phyloP scores from a whole-genome alignment of 2,888 invertebrate genomes.

The Campoletis raptor region DNA sequence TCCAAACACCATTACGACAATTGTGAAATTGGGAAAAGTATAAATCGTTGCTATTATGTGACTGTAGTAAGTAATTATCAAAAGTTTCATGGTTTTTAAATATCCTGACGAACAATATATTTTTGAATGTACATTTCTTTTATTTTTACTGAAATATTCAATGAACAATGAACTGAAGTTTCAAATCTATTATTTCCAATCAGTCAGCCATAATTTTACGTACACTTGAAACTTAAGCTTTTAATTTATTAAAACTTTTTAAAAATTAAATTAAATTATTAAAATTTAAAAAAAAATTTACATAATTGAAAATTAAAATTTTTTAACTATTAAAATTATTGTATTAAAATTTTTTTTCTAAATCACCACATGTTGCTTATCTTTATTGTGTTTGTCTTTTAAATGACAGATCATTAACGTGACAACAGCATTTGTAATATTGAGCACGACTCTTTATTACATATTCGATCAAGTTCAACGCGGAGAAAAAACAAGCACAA shows the following conservation, averaged over 20 bases:
- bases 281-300: too few relatives aligned
- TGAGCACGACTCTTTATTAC: slow-evolving; percentile 62
- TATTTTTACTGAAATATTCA: too few relatives aligned
- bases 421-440: slow-evolving; percentile 47
- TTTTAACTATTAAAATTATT: too few relatives aligned
- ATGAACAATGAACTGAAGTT: neutral
- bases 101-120: too few relatives aligned
- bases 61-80: slow-evolving; percentile 43
- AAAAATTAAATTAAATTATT: too few relatives aligned
- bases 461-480: slow-evolving; percentile 58
- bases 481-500: slow-evolving; percentile 22
- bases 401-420: slow-evolving; percentile 56
- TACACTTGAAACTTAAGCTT: too few relatives aligned
- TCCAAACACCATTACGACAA: slow-evolving; percentile 52
- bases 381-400: neutral
- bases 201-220: too few relatives aligned
- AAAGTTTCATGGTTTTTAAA: too few relatives aligned
- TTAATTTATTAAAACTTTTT: too few relatives aligned
- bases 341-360: too few relatives aligned
- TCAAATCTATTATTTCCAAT: neutral
- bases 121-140: neutral
- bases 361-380: neutral
- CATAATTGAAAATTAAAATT: too few relatives aligned
- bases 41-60: slow-evolving; percentile 40
- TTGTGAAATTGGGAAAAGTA: slow-evolving; percentile 56